Percentiles rank a stretch among this genome's conserved stretches.
These are phyloP conservation scores for Iselma pallidipennis DNA, from an alignment of 2,888 invertebrate genomes.

Conservation along the genomic window DNA sequence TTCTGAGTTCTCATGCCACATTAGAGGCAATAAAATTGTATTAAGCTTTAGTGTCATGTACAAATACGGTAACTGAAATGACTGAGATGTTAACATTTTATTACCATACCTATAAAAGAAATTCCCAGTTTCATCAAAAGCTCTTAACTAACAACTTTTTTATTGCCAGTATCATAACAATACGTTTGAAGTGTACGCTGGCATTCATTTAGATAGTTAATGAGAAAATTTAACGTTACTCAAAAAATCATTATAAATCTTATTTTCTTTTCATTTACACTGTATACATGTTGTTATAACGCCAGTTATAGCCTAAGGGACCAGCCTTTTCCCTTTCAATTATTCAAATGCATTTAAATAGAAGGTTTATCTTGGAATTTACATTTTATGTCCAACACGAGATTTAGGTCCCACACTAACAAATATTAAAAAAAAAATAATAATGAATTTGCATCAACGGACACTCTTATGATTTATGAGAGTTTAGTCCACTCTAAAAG, in stretches of 20 bases:
- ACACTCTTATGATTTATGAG: not conserved
- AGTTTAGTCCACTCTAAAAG: not conserved
- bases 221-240: constrained; percentile 16
- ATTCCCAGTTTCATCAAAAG: constrained; percentile 24
- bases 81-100: constrained; percentile 19
- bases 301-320: constrained; percentile 6
- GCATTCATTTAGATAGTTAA: constrained; percentile 7
- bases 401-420: not conserved
- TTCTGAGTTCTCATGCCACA: not conserved
- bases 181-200: constrained; percentile 4
- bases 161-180: constrained; percentile 19
- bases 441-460: not conserved
- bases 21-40: constrained; percentile 9
- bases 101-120: constrained; percentile 21
- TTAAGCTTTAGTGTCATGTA: constrained; percentile 12
- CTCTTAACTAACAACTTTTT: constrained; percentile 27
- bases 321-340: constrained; percentile 17
- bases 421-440: not conserved
- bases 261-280: constrained; percentile 23
- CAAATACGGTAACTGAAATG: constrained; percentile 18
- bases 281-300: constrained; percentile 3
- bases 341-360: constrained; percentile 25
- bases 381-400: not conserved
- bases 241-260: constrained; percentile 20
- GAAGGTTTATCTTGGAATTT: constrained; percentile 12